Percentiles rank a stretch among this genome's conserved stretches.
These are phyloP conservation scores for Oryctes rhinoceros DNA, from an alignment of 1,140 invertebrate species.

Conservation along the genomic window DNA sequence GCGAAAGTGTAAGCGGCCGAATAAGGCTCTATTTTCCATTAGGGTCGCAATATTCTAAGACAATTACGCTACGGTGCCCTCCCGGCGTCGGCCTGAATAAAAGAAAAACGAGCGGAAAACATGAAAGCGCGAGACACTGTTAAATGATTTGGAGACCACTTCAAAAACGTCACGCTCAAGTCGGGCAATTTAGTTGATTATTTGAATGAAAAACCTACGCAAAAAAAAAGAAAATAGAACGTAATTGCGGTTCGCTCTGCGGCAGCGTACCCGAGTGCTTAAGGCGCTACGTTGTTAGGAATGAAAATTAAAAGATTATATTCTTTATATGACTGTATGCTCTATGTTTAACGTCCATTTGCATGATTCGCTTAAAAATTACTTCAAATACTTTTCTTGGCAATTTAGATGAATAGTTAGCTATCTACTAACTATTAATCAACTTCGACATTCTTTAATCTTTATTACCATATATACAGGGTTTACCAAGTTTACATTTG, in stretches of 20 bases:
- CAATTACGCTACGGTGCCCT: slow-evolving; percentile 2
- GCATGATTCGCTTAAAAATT: too few species aligned
- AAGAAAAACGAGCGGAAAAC: not conserved
- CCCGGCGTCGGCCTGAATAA: not conserved
- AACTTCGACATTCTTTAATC: too few species aligned
- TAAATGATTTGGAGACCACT: slow-evolving; percentile 21
- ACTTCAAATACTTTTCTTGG: too few species aligned
- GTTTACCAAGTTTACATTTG: too few species aligned
- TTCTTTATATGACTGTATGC: too few species aligned
- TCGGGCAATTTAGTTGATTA: slow-evolving; percentile 17
- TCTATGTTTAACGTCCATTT: too few species aligned
- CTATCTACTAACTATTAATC: too few species aligned
- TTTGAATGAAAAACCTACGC: slow-evolving; percentile 17
- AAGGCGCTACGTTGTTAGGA: not conserved
- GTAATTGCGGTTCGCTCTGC: not conserved
- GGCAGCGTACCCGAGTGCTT: not conserved
- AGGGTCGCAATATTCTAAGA: slow-evolving; percentile 19
- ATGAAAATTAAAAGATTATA: not conserved
- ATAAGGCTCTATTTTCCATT: slow-evolving; percentile 24
- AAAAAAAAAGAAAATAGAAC: not conserved
- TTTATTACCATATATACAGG: too few species aligned
- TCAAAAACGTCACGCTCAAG: slow-evolving; percentile 23
- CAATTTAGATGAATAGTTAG: too few species aligned
- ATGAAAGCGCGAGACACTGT: not conserved
- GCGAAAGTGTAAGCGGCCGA: slow-evolving; percentile 13